These are phyloP conservation scores for Saguinus midas DNA, from an alignment of 2,113 vertebrate genomes.

Conservation along the genomic window DNA sequence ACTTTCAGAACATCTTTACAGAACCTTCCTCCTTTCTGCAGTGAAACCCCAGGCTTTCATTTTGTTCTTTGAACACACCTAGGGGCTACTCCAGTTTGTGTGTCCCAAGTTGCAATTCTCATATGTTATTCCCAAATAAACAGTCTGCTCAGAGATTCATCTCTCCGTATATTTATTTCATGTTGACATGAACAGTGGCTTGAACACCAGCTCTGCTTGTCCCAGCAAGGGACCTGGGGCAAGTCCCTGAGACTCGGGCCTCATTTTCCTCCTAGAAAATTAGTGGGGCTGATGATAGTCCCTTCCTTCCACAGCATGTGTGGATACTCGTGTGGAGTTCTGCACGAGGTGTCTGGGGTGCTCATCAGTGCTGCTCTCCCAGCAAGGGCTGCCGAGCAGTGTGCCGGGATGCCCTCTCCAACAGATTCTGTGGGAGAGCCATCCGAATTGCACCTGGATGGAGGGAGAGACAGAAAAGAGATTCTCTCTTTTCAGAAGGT, in stretches of 20 bases:
- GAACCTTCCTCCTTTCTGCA: neutral
- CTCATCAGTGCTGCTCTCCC: fast-evolving
- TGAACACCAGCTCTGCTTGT: neutral
- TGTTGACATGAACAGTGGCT: neutral
- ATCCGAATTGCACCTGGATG: neutral
- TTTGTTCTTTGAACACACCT: neutral
- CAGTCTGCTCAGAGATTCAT: neutral
- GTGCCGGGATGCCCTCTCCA: fast-evolving
- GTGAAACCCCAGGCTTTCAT: neutral
- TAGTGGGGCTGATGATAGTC: fast-evolving
- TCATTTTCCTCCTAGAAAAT: neutral
- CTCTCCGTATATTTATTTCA: neutral
- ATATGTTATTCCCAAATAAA: neutral
- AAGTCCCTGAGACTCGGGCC: too few species aligned
- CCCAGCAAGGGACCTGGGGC: too few species aligned
- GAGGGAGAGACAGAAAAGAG: neutral
- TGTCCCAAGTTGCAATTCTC: neutral
- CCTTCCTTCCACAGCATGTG: fast-evolving
- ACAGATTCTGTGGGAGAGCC: fast-evolving
- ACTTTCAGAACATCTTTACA: neutral
- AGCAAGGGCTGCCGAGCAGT: fast-evolving
- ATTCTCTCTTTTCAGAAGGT: neutral
- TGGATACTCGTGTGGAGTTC: too few species aligned
- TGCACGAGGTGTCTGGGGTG: fast-evolving
- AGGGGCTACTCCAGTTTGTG: neutral